Evolutionary conservation across 1,140 invertebrate genomes (phyloP), one percentile per base, ranked within the genome.

Genomic region (Drosophila triauraria): DNA sequence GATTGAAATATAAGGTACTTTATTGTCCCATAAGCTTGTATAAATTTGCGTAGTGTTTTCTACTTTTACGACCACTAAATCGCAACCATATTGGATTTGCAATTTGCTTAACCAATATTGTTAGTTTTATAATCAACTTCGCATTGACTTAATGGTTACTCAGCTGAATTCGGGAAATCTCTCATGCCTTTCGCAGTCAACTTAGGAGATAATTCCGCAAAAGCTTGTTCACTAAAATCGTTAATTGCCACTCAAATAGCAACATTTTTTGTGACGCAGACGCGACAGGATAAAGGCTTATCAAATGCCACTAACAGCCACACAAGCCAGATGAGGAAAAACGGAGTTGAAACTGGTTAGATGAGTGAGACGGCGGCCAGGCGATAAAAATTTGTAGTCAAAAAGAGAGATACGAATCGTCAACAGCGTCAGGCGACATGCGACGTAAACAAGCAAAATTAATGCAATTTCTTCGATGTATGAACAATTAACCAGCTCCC

Each of bases 191-290:
- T 72, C 20, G 23, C 23, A 59, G 43, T 74, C 70, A 60, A 51
- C 54, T 72, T 58, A n/a, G 30, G 54, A 38, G 70, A 50, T 74
- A 51, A 74, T 74, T 74, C 65, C 71, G 7, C 43, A 40, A 42
- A 68, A 68, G 68, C 76, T 74, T 80, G 77, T 80, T 88, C 77
- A 88, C 80, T 87, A 84, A 81, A 80, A 88, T 82, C 71, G 68
- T 74, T 85, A 91, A 90, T 86, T 91, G 86, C 78, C 83, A 91
- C 80, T 91, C 86, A 90, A 88, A 88, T 87, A 43, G 75, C 78
- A 71, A 69, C 78, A 90, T 86, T 85, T 65, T 90, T 85, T 91
- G 75, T 85, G 75, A 90, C 54, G 77, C 67, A 38, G 67, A 60
- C 68, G 68, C 85, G 85, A 90, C 84, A 88, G 82, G 83, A 88